Base-by-base conservation (phyloP, 2,888 invertebrate species). In the Eupithecia insigniata region DNA sequence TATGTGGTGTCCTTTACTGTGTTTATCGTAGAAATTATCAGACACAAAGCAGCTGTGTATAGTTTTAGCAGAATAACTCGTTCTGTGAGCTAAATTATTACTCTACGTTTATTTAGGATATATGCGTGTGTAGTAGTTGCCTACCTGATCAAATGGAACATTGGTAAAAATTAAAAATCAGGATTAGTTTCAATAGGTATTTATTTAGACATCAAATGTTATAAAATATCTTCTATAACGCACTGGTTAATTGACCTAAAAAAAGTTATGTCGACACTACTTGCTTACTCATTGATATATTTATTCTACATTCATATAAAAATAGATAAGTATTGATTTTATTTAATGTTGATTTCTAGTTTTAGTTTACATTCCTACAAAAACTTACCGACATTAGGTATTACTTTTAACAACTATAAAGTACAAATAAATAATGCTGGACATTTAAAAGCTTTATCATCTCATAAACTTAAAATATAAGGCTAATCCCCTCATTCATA, bases 11-110 rank as follows among this genome's bases (percentile, higher is more conserved):
- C 90, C 0, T 73, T 75, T 7, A 18, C 82, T 5, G 79, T 89
- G 30, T 88, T 91, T 74, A n/a, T 84, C 2, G 46, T 87, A 18
- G 90, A 92, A 77, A 72, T 88, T 66, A 70, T 89, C 2, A 80
- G 74, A 55, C 79, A 81, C 32, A 83, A 84, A 80, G 71, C 80
- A 18, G 73, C 77, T 6, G 76, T 74, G 10, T 77, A 79, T 66
- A 81, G 67, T 5, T 77, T 81, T 51, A 78, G 78, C n/a, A 81
- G 78, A 70, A 82, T 76, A 70, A 79, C 60, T 22, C 73, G 75
- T 10, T 79, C 39, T 46, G 69, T 55, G 30, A 69, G 69, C 62
- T 74, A 73, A 30, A 61, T 34, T 43, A 46, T 46, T 46, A 51
- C 3, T 10, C 10, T 10, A 10, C 5, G 5, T 39, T 16, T 5